A percentile compares a stretch with the other conserved stretches of the same genome.
Conservation (phyloP, 2,113 vertebrate genomes). For the Urocynchramus pylzowi region DNA sequence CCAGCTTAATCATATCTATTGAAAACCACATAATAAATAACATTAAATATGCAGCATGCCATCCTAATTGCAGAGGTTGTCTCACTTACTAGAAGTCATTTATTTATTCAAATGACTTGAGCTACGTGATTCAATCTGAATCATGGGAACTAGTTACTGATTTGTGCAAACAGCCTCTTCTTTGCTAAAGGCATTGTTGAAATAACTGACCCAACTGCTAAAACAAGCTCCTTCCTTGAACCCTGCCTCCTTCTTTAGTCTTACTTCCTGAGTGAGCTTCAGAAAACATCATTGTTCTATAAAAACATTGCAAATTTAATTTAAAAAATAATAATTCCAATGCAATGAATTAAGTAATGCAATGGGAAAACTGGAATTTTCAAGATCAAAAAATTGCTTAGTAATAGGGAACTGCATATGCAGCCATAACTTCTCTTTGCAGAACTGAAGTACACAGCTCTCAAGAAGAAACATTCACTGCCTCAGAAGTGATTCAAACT, state of each 20-base stretch:
- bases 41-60: background rate
- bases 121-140: constrained; percentile 20
- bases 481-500: background rate
- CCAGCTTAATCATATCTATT: constrained; percentile 12
- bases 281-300: background rate
- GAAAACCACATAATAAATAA: constrained; percentile 10
- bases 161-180: constrained; percentile 8
- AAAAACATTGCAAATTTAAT: background rate
- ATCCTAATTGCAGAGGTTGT: constrained; percentile 1
- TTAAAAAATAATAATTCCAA: background rate
- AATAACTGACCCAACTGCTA: constrained; percentile 49
- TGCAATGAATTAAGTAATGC: background rate
- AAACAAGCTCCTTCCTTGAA: constrained; percentile 31
- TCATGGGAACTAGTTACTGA: constrained; percentile 26
- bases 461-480: background rate
- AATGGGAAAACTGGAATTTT: background rate
- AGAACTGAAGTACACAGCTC: background rate
- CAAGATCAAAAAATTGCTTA: background rate
- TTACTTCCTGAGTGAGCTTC: background rate
- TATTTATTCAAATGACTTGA: constrained; percentile 37
- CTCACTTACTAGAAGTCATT: constrained; percentile 27
- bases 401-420: background rate
- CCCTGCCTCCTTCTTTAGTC: background rate
- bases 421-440: background rate
- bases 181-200: constrained; percentile 43